Evolutionary conservation across 2,888 invertebrate species (phyloP).

Genomic region (Caenorhabditis virilis): DNA sequence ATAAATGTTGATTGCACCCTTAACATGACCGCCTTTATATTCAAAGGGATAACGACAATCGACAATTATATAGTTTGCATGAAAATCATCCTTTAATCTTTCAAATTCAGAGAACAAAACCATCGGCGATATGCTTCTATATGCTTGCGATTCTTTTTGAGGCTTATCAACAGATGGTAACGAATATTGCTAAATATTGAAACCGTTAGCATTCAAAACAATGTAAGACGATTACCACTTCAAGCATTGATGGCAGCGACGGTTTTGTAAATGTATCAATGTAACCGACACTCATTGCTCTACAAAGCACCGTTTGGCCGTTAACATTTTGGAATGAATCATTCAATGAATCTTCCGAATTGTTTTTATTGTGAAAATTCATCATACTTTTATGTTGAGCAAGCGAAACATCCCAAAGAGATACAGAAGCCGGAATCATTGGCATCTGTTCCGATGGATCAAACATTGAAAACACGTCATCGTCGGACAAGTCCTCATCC

Average conservation of each 20-base stretch:
- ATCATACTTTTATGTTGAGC: neutral
- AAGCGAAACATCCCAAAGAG: neutral
- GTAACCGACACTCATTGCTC: slow-evolving; percentile 29
- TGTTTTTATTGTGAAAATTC: slow-evolving; percentile 1
- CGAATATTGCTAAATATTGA: slow-evolving; percentile 21
- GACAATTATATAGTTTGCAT: slow-evolving; percentile 25
- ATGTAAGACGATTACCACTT: slow-evolving; percentile 19
- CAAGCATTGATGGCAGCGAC: slow-evolving; percentile 16
- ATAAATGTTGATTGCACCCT: slow-evolving; percentile 32
- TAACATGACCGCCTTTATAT: slow-evolving; percentile 45
- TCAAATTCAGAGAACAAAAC: slow-evolving; percentile 27
- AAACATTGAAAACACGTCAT: neutral
- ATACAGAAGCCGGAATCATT: neutral
- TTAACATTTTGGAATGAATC: slow-evolving; percentile 11
- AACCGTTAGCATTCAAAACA: neutral
- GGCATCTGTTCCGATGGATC: neutral
- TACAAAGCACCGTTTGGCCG: neutral
- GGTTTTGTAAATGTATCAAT: slow-evolving; percentile 7
- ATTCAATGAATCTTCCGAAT: slow-evolving; percentile 20
- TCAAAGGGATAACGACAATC: slow-evolving; percentile 52
- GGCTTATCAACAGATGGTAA: slow-evolving; percentile 29
- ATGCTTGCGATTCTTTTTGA: slow-evolving; percentile 36
- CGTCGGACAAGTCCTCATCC: too few species aligned
- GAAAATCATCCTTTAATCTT: slow-evolving; percentile 18
- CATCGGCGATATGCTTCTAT: slow-evolving; percentile 23